Evolutionary conservation across 1,140 invertebrate genomes (phyloP), one percentile per base, ranked within the genome.

Genomic region (Rhynchophorus ferrugineus): DNA sequence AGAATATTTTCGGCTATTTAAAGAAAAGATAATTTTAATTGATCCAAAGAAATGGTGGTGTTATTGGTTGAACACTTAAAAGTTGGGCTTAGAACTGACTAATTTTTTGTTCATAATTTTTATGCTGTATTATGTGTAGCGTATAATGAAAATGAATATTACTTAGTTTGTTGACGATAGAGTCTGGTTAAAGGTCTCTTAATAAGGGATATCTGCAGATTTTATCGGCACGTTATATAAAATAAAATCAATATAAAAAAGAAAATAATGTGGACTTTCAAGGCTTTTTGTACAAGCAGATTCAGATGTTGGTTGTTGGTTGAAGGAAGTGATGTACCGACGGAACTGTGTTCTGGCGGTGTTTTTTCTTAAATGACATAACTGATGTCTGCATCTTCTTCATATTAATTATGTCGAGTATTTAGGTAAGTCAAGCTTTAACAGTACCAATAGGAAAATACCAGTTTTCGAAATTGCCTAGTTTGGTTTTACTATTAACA

Each of bases 241-340:
- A 39, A n/a, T n/a, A 51, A 1, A 48, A 38, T 35, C 29, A 16
- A 52, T 44, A 45, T 45, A 6, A 29, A 52, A 45, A 52, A 35
- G 35, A 39, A 50, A 52, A 42, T 49, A 54, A 54, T 60, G 48
- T 60, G 45, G 21, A 54, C 50, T 44, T 60, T 55, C 52, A 56
- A 47, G 49, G 51, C 56, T 58, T 58, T 54, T 54, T 58, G 57
- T 61, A 54, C 58, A 46, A 57, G 57, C 38, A 21, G 55, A 52
- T 61, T 57, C 60, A 61, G 59, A 48, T 53, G 48, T 53, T 46
- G 14, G 43, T 42, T 11, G 34, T 16, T 52, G 53, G 45, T 37
- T 54, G 3, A 44, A 17, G 17, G 8, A 18, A n/a, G n/a, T n/a
- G n/a, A n/a, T n/a, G n/a, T n/a, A n/a, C n/a, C n/a, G n/a, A n/a